Evolutionary conservation across 2,888 invertebrate genomes (phyloP).

Genomic region (Brenthis daphne): DNA sequence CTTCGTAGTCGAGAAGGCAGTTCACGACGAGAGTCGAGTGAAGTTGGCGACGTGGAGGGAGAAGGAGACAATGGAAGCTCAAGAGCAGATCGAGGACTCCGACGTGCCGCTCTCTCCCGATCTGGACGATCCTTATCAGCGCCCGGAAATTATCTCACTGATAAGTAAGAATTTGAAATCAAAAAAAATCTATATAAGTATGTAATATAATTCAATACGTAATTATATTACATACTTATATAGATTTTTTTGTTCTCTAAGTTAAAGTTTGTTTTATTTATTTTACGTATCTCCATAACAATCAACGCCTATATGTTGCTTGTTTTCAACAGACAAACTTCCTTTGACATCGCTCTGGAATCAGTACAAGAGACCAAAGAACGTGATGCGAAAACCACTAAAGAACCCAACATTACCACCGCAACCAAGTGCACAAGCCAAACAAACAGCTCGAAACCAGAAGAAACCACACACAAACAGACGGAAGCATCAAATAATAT

Average conservation of each 20-base stretch:
- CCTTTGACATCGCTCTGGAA: constrained; percentile 71
- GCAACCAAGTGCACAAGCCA: constrained; percentile 1
- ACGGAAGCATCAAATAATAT: constrained; percentile 11
- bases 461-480: constrained; percentile 32
- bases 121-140: constrained; percentile 72
- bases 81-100: constrained; percentile 38
- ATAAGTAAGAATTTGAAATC: constrained; percentile 50
- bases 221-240: too few relatives aligned
- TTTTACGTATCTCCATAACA: too few relatives aligned
- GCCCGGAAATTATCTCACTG: constrained; percentile 72
- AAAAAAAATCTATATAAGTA: not conserved
- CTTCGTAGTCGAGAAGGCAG: constrained; percentile 72
- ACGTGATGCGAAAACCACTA: not conserved
- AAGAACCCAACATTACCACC: not conserved
- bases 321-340: constrained; percentile 59
- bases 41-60: constrained; percentile 41
- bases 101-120: constrained; percentile 52
- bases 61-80: constrained; percentile 40
- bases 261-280: too few relatives aligned
- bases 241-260: too few relatives aligned
- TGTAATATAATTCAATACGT: too few relatives aligned
- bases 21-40: constrained; percentile 60
- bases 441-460: constrained; percentile 34
- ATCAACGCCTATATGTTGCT: not conserved
- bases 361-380: constrained; percentile 64